phyloP scores from a whole-genome alignment of 2,888 invertebrate genomes.

The Epinotia nisella region DNA sequence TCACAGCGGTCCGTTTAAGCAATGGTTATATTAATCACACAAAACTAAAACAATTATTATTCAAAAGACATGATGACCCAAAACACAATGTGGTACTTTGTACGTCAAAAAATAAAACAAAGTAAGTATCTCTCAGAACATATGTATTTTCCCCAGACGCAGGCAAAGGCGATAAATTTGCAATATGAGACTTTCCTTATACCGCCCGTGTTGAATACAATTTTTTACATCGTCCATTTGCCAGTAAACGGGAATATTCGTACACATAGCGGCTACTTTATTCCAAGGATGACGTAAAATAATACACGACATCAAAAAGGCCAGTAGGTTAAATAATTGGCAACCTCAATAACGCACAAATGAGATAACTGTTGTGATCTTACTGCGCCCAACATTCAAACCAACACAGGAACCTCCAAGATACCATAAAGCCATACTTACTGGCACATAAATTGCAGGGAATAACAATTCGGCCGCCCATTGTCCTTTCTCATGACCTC shows the following conservation, averaged over 20 bases:
- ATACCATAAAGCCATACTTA: slow-evolving; percentile 42
- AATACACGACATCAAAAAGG: neutral
- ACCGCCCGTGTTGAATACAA: neutral
- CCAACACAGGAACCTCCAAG: slow-evolving; percentile 26
- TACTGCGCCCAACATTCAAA: slow-evolving; percentile 32
- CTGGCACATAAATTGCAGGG: slow-evolving; percentile 43
- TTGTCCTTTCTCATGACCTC: slow-evolving; percentile 44
- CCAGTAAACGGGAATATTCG: neutral
- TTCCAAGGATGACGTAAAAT: neutral
- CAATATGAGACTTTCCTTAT: neutral
- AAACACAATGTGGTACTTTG: too few relatives aligned
- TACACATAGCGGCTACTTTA: neutral
- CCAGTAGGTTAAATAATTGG: neutral
- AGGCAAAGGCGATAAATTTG: neutral
- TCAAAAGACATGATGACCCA: too few relatives aligned
- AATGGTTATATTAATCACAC: too few relatives aligned
- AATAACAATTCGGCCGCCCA: slow-evolving; percentile 42
- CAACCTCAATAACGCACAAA: slow-evolving; percentile 9
- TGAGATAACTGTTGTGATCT: slow-evolving; percentile 21
- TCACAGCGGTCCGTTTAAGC: too few relatives aligned
- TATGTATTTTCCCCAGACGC: too few relatives aligned
- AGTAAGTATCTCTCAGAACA: neutral
- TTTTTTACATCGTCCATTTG: neutral
- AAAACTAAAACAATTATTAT: too few relatives aligned
- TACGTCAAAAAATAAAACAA: too few relatives aligned